Conservation (phyloP, 2,888 invertebrate species). For the Trimorus sp. region DNA sequence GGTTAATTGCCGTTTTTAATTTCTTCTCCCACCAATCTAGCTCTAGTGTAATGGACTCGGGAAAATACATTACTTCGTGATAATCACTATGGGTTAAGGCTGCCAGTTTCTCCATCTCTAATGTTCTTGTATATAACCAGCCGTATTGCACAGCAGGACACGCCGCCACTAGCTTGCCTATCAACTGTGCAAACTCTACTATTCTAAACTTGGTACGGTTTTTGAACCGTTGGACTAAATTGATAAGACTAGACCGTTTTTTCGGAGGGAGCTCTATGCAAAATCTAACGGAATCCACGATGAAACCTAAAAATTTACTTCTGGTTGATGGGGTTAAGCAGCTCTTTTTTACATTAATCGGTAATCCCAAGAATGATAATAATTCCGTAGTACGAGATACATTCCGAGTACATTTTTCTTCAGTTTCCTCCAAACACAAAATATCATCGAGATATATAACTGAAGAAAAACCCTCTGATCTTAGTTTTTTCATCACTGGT, state of each 20-base stretch:
- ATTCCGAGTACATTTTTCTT: background rate
- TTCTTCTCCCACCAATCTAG: constrained; percentile 7
- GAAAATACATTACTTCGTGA: background rate
- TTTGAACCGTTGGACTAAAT: background rate
- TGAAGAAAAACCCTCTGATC: background rate
- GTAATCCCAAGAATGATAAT: background rate
- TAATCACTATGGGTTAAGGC: background rate
- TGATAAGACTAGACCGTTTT: background rate
- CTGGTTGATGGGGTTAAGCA: background rate
- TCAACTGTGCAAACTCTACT: constrained; percentile 8
- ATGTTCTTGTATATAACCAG: constrained; percentile 12
- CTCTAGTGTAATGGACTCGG: background rate
- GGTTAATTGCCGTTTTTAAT: background rate
- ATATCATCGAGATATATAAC: background rate
- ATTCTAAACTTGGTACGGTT: background rate
- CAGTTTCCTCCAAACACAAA: background rate
- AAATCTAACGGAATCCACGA: background rate
- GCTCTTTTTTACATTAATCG: background rate
- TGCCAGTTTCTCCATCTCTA: constrained; percentile 2
- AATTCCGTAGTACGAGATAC: background rate
- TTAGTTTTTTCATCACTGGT: too few relatives aligned
- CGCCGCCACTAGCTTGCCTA: background rate
- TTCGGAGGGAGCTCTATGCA: background rate
- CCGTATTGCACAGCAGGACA: constrained; percentile 11
- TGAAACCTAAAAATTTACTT: constrained; percentile 6